Evolutionary conservation across 2,888 invertebrate species (phyloP), one percentile per base, ranked within the genome.

Genomic region (Zele albiditarsus): DNA sequence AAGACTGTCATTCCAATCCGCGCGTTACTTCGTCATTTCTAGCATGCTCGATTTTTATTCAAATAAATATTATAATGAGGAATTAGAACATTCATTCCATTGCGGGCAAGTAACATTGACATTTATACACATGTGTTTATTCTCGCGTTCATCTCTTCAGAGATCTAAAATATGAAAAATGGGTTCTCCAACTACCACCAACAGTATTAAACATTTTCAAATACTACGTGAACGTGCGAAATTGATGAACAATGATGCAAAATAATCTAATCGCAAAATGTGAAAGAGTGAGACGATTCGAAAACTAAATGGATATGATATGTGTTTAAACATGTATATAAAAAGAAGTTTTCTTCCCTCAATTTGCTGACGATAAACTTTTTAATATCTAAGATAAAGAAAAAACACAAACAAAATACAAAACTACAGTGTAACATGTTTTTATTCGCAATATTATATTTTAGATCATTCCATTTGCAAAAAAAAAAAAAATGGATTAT

Each of bases 121-220:
- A 65, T 65, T 23, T 27, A 27, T 10, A n/a, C 31, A 57, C n/a
- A 20, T 20, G 20, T 53, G 20, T 53, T 8, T 6, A 23, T 53
- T 53, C 20, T 53, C 31, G 46, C 38, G 53, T 57, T 31, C 16
- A 10, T 27, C 27, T 27, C 4, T 25, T 38, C 14, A 46, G 25
- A 60, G 16, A 38, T 63, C 8, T 3, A 20, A 33, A 28, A 67
- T 73, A 77, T 71, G 70, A 63, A 73, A 63, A 27, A 31, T 63
- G 58, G 68, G 80, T 79, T 80, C 78, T 82, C 82, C 83, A 84
- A 38, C 38, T 38, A 38, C 20, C 20, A 53, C 83, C 80, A 88
- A 84, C 88, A 87, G 86, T 88, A 88, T 88, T 88, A 88, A 84
- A 85, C 87, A 86, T 87, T 87, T 86, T 87, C 87, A 87, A 82